Conservation (phyloP, 2,797 vertebrate genomes). For the Gephyroberyx darwinii region DNA sequence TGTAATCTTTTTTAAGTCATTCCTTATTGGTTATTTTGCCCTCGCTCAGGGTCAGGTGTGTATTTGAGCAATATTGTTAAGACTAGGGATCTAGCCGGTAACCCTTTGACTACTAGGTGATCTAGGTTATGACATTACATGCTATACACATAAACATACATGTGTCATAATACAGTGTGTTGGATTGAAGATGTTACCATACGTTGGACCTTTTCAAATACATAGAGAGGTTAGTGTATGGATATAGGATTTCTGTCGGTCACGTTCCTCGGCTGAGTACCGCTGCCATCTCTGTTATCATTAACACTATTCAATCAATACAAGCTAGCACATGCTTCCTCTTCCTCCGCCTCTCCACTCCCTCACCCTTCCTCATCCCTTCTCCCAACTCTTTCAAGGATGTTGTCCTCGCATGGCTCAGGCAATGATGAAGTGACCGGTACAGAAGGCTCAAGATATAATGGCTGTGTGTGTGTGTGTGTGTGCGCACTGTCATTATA, state of each 20-base stretch:
- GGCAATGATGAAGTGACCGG: slow-evolving; percentile 41
- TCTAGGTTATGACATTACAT: no score
- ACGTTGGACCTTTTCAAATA: no score
- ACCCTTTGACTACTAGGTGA: neutral
- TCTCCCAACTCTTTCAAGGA: neutral
- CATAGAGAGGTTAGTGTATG: no score
- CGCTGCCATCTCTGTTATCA: no score
- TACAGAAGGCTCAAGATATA: slow-evolving; percentile 25
- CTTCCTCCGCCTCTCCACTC: neutral
- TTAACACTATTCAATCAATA: no score
- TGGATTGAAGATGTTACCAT: no score
- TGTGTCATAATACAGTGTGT: no score
- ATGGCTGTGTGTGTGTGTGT: slow-evolving; percentile 47
- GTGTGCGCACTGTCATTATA: slow-evolving; percentile 17
- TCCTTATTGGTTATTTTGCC: neutral
- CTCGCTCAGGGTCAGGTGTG: slow-evolving; percentile 7
- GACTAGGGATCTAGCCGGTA: neutral
- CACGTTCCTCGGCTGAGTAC: no score
- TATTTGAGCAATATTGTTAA: neutral
- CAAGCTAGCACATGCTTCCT: neutral
- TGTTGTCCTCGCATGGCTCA: slow-evolving; percentile 2
- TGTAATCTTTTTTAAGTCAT: neutral
- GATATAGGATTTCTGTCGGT: no score
- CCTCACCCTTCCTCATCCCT: neutral
- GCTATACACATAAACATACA: no score